Base-by-base conservation (phyloP, 2,797 vertebrate species). In the Neosilurus mollespiculum region DNA sequence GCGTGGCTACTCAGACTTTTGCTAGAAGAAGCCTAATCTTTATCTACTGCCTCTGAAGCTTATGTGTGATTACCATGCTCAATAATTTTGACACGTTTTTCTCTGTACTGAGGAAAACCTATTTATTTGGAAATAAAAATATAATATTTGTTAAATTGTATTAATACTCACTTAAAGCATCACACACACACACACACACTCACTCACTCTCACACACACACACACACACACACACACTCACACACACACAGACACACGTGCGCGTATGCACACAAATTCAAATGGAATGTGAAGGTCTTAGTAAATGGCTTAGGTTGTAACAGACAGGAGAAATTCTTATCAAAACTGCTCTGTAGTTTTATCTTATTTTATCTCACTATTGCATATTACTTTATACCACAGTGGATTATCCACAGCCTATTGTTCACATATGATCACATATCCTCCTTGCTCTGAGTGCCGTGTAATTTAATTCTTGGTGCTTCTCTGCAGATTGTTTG, bases 21-120 rank as follows among this genome's bases (percentile, higher is more conserved):
- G 22, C 3, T 62, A 62, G 37, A 78, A 64, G n/a, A 26, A 61
- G 56, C 61, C 24, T 51, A 51, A 78, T 51, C 76, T 78, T 64
- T 49, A 64, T 26, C 3, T 64, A 78, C 37, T 26, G 14, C 76
- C 9, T 51, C 37, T 51, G 34, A 62, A 49, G 58, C 22, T 10
- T 62, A 24, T 49, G 58, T 78, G 56, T 1, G 73, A 76, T 76
- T 76, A 78, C 12, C 22, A 26, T 51, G 14, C 58, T 78, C 37
- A 62, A 61, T 78, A 78, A 62, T 61, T 59, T 15, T 11, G 75
- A n/a, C 72, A 30, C 1, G 3, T 78, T 78, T 43, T 43, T 62
- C 22, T 78, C 58, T 62, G 56, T 78, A 49, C 34, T 62, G 22
- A 77, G 6, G 58, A 61, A 77, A 61, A 43, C 20, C 56, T 61